Percentiles rank a stretch among this genome's conserved stretches.
These are phyloP conservation scores for Pristionchus mayeri DNA, from an alignment of 2,888 invertebrate species.

Conservation along the genomic window DNA sequence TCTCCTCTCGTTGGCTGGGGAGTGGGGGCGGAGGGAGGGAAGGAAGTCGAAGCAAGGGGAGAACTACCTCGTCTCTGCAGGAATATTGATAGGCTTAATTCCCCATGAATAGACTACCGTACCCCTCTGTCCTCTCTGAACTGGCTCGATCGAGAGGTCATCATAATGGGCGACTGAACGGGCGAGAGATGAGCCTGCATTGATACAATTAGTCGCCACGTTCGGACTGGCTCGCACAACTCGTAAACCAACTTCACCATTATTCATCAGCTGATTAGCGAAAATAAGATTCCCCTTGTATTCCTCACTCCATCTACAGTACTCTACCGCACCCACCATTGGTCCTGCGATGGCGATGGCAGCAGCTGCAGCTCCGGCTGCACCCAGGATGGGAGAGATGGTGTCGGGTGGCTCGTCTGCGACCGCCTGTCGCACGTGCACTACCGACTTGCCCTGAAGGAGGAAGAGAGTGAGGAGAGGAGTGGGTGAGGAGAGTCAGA, in stretches of 20 bases:
- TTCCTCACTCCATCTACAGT: background rate
- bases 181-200: background rate
- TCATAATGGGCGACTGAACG: background rate
- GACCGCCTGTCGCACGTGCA: slow-evolving; percentile 38
- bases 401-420: slow-evolving; percentile 31
- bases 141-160: background rate
- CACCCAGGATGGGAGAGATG: background rate
- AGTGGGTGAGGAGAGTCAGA: background rate
- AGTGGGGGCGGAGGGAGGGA: background rate
- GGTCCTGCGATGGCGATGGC: slow-evolving; percentile 6
- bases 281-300: background rate
- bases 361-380: slow-evolving; percentile 16
- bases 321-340: background rate
- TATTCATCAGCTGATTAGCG: background rate
- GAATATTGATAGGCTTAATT: background rate
- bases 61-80: background rate
- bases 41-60: slow-evolving; percentile 6
- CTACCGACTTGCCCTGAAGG: slow-evolving; percentile 43
- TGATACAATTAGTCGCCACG: background rate
- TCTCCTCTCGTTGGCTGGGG: slow-evolving; percentile 29
- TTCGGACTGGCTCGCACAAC: background rate
- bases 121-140: background rate
- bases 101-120: background rate
- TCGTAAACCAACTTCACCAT: background rate
- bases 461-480: background rate